Conservation (phyloP, 2,113 vertebrate species). For the Mesembrinibis cayennensis region DNA sequence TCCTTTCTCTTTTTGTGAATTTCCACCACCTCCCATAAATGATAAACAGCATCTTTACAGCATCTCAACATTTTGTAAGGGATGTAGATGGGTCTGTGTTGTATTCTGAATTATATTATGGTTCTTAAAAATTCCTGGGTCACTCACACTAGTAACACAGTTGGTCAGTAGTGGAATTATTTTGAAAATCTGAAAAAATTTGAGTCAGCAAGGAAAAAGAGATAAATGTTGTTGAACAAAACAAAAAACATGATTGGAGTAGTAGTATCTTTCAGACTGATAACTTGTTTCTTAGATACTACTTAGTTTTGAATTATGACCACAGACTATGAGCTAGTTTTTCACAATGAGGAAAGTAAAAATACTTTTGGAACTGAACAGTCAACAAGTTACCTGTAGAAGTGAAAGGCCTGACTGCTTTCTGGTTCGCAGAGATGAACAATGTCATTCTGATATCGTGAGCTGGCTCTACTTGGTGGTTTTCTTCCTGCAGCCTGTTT, state of each 20-base stretch:
- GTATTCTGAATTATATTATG: background rate
- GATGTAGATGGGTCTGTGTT: background rate
- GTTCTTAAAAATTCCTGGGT: background rate
- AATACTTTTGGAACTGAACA: background rate
- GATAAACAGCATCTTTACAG: background rate
- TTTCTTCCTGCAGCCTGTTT: background rate
- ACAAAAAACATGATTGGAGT: background rate
- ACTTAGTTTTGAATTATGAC: background rate
- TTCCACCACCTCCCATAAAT: background rate
- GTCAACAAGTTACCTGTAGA: background rate
- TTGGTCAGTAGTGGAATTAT: background rate
- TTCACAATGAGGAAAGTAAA: background rate
- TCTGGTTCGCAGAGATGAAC: background rate
- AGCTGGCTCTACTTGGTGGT: background rate
- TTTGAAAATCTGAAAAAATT: background rate
- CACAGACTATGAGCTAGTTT: background rate
- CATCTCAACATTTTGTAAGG: background rate
- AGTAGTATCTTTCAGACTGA: background rate
- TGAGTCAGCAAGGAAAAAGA: background rate
- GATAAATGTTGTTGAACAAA: background rate
- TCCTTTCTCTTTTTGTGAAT: background rate
- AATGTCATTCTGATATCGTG: background rate
- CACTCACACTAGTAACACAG: background rate
- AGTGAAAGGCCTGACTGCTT: background rate
- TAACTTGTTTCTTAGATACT: background rate